Evolutionary conservation across 1,140 invertebrate species (phyloP), one percentile per base, ranked within the genome.

Genomic region (Bombus fervidus): DNA sequence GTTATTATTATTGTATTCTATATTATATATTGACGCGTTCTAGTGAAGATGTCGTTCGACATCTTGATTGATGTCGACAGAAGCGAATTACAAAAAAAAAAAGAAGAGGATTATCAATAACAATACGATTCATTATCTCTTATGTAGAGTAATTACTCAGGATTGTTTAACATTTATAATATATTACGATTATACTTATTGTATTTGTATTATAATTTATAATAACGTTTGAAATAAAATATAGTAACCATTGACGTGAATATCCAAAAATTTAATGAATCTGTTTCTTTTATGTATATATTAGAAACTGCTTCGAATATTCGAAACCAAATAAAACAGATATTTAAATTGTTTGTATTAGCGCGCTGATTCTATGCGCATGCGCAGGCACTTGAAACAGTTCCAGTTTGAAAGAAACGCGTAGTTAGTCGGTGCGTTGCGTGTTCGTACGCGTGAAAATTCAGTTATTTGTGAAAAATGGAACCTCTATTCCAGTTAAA

Each of bases 91-190:
- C 25, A 80, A 22, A 31, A 79, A 84, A 66, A 85, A 78, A 28
- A 69, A 64, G 69, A 87, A 87, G 31, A 75, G 22, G 31, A 93
- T 91, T 91, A 92, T 85, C 57, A 68, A 85, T 92, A 87, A 85
- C 77, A 91, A 76, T 68, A 90, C 91, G 88, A 88, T 91, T 91
- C 84, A 93, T 91, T 92, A 91, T 92, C 92, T 92, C 93, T 94
- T 94, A 92, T 92, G 90, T 94, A 93, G 92, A 93, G 89, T 93
- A 93, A 93, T 94, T 93, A 93, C 93, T 94, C 93, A 94, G 93
- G 93, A 93, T 94, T 94, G 93, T 94, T 94, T 94, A 93, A 92
- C 93, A 93, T 93, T 94, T 93, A 93, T 93, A 94, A 93, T 93
- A 94, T 94, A 93, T 93, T 94, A 93, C 85, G 73, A 94, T 93